Conservation (phyloP, 2,113 vertebrate genomes). For the Craseonycteris thonglongyai region DNA sequence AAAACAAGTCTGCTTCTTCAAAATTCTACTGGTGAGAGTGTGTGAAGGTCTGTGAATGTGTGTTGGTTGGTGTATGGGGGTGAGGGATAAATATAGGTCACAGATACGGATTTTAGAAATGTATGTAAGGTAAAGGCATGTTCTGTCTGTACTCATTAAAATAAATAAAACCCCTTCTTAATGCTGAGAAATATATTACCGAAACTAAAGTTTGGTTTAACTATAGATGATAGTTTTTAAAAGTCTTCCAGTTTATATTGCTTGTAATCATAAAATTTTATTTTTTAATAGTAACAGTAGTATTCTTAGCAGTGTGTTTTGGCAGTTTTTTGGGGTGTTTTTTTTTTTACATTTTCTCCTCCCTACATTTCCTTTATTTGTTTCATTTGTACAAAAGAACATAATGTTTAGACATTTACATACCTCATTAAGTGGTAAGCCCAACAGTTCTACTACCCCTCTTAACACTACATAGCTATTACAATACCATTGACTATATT, state of each 20-base stretch:
- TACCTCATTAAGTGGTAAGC: too few relatives aligned
- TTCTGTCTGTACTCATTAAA: background rate
- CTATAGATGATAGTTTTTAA: background rate
- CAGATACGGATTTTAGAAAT: conserved; percentile 3
- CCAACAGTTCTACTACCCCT: too few relatives aligned
- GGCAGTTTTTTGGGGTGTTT: too few relatives aligned
- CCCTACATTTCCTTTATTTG: too few relatives aligned
- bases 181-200: background rate
- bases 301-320: background rate
- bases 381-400: too few relatives aligned
- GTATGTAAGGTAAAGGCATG: background rate
- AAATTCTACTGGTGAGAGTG: conserved; percentile 90
- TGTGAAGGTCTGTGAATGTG: conserved; percentile 62
- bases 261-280: background rate
- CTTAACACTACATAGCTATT: too few relatives aligned
- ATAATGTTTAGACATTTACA: too few relatives aligned
- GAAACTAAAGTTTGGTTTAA: background rate
- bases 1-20: conserved; percentile 89
- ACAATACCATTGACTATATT: too few relatives aligned
- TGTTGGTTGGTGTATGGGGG: background rate
- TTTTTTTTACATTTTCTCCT: too few relatives aligned
- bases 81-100: background rate
- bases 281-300: background rate
- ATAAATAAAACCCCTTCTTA: background rate
- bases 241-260: background rate